A percentile compares a stretch with the other conserved stretches of the same genome.
Conservation (phyloP, 2,888 invertebrate species). For the Bruchidius siliquastri region DNA sequence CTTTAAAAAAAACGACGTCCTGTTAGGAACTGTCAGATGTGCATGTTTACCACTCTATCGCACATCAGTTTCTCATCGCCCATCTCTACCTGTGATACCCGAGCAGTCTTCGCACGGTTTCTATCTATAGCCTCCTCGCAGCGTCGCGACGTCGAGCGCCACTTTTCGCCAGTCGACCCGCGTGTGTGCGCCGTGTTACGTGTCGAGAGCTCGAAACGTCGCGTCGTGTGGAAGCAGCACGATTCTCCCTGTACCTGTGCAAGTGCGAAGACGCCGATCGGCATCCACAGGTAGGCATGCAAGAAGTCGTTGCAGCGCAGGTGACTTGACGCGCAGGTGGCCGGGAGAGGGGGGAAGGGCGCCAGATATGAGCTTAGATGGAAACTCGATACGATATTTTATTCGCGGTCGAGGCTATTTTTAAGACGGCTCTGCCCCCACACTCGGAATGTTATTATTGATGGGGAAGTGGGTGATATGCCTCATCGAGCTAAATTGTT, state of each 20-base stretch:
- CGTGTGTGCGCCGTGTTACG: background rate
- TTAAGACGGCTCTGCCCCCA: background rate
- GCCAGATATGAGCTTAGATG: background rate
- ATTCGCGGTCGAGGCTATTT: background rate
- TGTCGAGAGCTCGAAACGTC: background rate
- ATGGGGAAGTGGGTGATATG: background rate
- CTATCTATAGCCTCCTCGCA: background rate
- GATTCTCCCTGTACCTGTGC: background rate
- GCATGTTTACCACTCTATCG: background rate
- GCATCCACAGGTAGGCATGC: background rate
- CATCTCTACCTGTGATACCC: background rate
- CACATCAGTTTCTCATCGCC: background rate
- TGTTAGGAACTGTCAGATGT: too few species aligned
- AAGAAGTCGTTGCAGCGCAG: background rate
- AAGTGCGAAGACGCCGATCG: background rate
- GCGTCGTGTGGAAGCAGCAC: background rate
- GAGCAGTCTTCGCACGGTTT: background rate
- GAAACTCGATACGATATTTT: background rate
- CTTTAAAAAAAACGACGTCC: too few species aligned
- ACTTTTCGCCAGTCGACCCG: background rate
- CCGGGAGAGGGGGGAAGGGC: background rate
- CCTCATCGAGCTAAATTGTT: background rate
- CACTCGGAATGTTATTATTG: background rate
- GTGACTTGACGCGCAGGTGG: background rate
- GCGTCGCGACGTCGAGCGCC: background rate